A percentile compares a stretch with the other conserved stretches of the same genome.
phyloP scores from a whole-genome alignment of 2,888 invertebrate genomes.

The Erebia aethiops region DNA sequence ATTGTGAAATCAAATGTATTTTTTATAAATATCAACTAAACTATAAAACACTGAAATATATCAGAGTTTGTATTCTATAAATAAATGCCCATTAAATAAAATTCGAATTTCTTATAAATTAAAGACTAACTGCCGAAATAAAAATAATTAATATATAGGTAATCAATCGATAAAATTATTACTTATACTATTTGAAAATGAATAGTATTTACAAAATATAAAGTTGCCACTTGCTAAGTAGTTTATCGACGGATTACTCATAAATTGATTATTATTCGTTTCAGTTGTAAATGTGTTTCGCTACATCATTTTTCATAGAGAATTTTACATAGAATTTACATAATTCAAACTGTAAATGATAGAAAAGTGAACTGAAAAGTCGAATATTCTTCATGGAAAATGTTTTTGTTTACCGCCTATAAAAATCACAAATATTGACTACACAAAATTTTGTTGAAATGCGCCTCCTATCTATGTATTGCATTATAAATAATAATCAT shows the following conservation, averaged over 20 bases:
- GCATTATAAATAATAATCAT: background rate
- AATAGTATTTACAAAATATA: no score
- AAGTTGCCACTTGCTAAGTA: no score
- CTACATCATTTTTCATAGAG: background rate
- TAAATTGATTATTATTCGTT: no score
- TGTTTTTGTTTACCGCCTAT: background rate
- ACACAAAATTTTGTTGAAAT: background rate
- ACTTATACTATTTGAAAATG: no score
- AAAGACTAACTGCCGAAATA: no score
- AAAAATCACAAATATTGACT: conserved; percentile 2
- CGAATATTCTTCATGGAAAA: background rate
- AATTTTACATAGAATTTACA: background rate
- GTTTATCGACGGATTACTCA: no score
- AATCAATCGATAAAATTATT: no score
- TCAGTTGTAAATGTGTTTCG: background rate
- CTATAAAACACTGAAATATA: background rate
- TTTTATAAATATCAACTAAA: background rate
- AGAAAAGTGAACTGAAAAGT: background rate
- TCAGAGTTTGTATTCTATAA: background rate
- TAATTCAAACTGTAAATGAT: background rate
- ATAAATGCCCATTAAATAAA: conserved; percentile 7
- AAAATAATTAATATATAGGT: no score
- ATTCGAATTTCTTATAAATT: background rate
- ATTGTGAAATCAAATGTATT: background rate
- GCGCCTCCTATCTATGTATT: background rate